Conservation (phyloP, 1,140 invertebrate genomes). For the Nomia melanderi region DNA sequence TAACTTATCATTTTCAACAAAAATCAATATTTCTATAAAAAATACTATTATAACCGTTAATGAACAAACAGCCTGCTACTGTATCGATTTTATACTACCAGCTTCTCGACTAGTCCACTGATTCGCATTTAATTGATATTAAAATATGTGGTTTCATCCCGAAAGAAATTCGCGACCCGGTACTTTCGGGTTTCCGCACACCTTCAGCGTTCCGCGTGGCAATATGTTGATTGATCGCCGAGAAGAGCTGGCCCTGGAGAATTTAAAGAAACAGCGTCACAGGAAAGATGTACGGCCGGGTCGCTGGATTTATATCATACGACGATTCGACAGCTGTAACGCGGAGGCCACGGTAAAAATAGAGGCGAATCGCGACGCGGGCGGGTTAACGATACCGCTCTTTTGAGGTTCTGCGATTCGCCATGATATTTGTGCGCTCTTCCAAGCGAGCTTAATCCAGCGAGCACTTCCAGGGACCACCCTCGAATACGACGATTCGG, state of each 20-base stretch:
- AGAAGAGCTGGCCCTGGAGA: neutral
- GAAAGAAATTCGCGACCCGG: too few relatives aligned
- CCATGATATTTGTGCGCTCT: slow-evolving; percentile 28
- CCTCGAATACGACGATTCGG: neutral
- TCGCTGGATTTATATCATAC: slow-evolving; percentile 48
- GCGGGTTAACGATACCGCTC: slow-evolving; percentile 3
- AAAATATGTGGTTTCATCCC: too few relatives aligned
- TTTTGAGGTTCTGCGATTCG: slow-evolving; percentile 3
- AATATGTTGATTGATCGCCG: slow-evolving; percentile 11
- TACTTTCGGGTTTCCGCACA: too few relatives aligned
- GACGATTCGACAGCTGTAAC: slow-evolving; percentile 56
- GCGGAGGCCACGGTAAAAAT: slow-evolving; percentile 50
- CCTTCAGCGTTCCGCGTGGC: neutral
- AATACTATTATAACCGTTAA: too few relatives aligned
- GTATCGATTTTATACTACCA: too few relatives aligned
- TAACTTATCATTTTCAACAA: too few relatives aligned
- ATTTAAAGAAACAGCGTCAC: slow-evolving; percentile 18
- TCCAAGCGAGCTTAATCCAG: neutral
- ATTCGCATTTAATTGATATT: too few relatives aligned
- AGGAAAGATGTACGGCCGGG: neutral
- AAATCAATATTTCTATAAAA: too few relatives aligned
- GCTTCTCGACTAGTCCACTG: too few relatives aligned
- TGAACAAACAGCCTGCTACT: too few relatives aligned
- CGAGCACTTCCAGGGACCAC: neutral
- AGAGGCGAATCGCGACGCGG: neutral